These are phyloP conservation scores for Acrocyrtus sp. DNA, from an alignment of 2,888 invertebrate species.

Conservation along the genomic window DNA sequence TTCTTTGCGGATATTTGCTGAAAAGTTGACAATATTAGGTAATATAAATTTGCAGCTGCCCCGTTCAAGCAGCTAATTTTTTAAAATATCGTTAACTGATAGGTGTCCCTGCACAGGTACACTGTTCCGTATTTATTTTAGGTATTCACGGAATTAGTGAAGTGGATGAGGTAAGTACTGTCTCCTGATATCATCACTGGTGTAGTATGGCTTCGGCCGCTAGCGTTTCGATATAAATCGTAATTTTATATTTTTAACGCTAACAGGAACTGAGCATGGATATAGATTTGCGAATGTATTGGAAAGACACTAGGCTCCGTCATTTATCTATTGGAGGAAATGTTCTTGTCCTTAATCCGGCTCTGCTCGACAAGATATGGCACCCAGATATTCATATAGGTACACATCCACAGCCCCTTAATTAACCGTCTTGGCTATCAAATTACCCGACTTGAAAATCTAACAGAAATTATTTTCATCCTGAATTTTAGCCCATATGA, in stretches of 20 bases:
- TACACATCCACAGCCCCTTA: slow-evolving; percentile 2
- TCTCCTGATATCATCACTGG: too few species aligned
- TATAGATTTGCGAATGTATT: slow-evolving; percentile 63
- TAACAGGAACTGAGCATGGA: slow-evolving; percentile 62
- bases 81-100: not conserved
- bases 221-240: too few species aligned
- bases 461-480: not conserved
- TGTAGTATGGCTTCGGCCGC: too few species aligned
- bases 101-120: slow-evolving; percentile 61
- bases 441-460: not conserved
- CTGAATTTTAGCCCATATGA: slow-evolving; percentile 62
- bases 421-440: too few species aligned
- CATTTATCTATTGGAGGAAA: slow-evolving; percentile 60
- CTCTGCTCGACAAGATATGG: slow-evolving; percentile 62
- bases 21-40: too few species aligned
- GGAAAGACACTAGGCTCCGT: slow-evolving; percentile 62
- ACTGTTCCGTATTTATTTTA: slow-evolving; percentile 61
- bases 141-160: slow-evolving; percentile 62
- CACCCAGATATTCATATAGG: slow-evolving; percentile 63
- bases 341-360: slow-evolving; percentile 62
- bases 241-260: not conserved
- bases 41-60: too few species aligned
- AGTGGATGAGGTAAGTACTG: slow-evolving; percentile 61
- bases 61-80: too few species aligned
- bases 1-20: too few species aligned